Percentiles rank a stretch among this genome's conserved stretches.
phyloP scores from a whole-genome alignment of 2,113 vertebrate genomes.

The Pica pica region DNA sequence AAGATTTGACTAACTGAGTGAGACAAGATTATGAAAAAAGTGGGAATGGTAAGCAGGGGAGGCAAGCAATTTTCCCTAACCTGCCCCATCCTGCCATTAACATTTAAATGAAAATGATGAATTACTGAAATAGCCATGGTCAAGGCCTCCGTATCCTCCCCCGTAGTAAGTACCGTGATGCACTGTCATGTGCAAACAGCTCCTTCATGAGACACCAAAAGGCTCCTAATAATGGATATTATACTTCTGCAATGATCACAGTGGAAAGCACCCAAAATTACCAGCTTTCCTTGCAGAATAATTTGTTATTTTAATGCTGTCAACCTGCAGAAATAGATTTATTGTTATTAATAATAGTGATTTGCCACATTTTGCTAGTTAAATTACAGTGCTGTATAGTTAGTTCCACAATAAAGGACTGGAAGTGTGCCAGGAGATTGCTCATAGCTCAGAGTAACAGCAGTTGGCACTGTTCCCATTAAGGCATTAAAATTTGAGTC shows the following conservation, averaged over 20 bases:
- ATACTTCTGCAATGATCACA: slow-evolving; percentile 55
- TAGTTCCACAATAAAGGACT: slow-evolving; percentile 67
- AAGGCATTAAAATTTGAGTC: slow-evolving; percentile 71
- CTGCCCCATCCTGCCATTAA: slow-evolving; percentile 18
- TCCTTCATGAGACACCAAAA: slow-evolving; percentile 56
- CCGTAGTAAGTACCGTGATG: background rate
- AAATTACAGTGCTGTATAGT: slow-evolving; percentile 70
- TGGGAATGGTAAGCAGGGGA: background rate
- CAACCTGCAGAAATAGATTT: slow-evolving; percentile 70
- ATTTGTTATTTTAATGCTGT: slow-evolving; percentile 70
- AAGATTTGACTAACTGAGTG: background rate
- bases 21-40: background rate
- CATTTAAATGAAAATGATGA: slow-evolving; percentile 44
- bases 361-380: slow-evolving; percentile 71
- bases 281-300: slow-evolving; percentile 62
- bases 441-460: slow-evolving; percentile 61
- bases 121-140: slow-evolving; percentile 24
- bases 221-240: slow-evolving; percentile 70
- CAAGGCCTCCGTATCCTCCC: background rate
- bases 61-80: background rate
- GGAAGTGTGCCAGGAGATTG: slow-evolving; percentile 65
- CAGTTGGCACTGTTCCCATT: slow-evolving; percentile 69
- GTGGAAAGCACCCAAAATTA: slow-evolving; percentile 57
- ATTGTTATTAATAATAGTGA: slow-evolving; percentile 72
- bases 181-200: slow-evolving; percentile 51